These are phyloP conservation scores for Xerus inauris DNA, from an alignment of 2,113 vertebrate species.

Conservation along the genomic window DNA sequence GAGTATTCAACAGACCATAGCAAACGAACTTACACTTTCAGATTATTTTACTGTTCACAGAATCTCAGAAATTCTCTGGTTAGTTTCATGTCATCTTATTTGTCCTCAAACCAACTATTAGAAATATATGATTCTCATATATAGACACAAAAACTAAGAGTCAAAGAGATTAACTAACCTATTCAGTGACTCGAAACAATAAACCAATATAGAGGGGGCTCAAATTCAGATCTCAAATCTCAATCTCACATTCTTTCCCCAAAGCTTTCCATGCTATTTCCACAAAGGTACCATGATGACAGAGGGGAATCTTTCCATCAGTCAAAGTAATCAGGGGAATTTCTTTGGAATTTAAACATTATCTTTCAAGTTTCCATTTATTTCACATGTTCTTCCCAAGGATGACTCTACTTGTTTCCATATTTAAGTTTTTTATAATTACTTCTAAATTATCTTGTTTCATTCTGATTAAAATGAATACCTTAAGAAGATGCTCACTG, in stretches of 20 bases:
- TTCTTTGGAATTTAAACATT: not conserved
- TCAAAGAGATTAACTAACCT: not conserved
- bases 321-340: not conserved
- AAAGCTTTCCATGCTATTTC: not conserved
- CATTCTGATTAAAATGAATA: not conserved
- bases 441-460: not conserved
- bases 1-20: not conserved
- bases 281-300: not conserved
- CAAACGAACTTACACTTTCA: not conserved
- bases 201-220: not conserved
- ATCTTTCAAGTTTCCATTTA: not conserved
- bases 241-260: not conserved
- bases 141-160: not conserved
- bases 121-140: not conserved
- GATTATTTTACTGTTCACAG: not conserved
- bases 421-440: not conserved
- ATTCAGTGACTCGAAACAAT: conserved; percentile 4
- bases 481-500: not conserved
- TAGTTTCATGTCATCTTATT: not conserved
- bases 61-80: not conserved
- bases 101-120: not conserved
- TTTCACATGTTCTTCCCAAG: not conserved
- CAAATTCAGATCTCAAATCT: not conserved
- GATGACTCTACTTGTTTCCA: not conserved
- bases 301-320: not conserved